These are phyloP conservation scores for Elymnias hypermnestra DNA, from an alignment of 1,140 invertebrate genomes.

Conservation along the genomic window DNA sequence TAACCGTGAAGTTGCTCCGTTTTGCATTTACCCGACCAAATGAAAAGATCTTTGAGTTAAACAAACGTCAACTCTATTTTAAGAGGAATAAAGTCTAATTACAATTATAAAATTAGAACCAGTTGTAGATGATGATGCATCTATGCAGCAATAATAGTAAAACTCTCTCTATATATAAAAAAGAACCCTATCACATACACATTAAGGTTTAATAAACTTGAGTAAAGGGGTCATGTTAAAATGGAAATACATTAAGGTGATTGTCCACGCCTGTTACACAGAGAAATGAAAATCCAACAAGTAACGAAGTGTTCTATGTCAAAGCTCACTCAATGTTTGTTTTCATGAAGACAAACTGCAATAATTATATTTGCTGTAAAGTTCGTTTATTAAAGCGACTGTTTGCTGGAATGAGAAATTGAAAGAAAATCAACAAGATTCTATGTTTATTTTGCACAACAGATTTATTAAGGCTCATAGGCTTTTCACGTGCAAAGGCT, in stretches of 20 bases:
- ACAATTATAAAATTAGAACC: background rate
- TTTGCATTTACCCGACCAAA: constrained; percentile 23
- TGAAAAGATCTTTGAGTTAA: background rate
- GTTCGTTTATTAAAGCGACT: no score
- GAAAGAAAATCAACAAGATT: no score
- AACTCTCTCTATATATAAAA: constrained; percentile 2
- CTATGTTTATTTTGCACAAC: no score
- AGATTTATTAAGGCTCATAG: no score
- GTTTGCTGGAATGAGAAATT: no score
- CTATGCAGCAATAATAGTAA: constrained; percentile 10
- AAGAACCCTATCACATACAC: background rate
- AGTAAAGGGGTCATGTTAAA: constrained; percentile 10
- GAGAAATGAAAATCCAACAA: constrained; percentile 51
- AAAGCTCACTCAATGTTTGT: constrained; percentile 13
- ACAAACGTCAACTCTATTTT: constrained; percentile 13
- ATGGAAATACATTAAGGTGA: constrained; percentile 35
- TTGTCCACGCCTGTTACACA: constrained; percentile 51
- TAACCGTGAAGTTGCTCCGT: constrained; percentile 35
- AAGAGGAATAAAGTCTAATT: constrained; percentile 8
- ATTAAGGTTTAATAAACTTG: constrained; percentile 12
- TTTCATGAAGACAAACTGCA: no score
- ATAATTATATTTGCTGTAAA: no score
- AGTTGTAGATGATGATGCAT: constrained; percentile 27
- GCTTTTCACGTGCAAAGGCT: no score
- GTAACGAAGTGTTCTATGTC: constrained; percentile 30